phyloP scores from a whole-genome alignment of 1,140 invertebrate genomes.

The Stenopsyche tienmushanensis region DNA sequence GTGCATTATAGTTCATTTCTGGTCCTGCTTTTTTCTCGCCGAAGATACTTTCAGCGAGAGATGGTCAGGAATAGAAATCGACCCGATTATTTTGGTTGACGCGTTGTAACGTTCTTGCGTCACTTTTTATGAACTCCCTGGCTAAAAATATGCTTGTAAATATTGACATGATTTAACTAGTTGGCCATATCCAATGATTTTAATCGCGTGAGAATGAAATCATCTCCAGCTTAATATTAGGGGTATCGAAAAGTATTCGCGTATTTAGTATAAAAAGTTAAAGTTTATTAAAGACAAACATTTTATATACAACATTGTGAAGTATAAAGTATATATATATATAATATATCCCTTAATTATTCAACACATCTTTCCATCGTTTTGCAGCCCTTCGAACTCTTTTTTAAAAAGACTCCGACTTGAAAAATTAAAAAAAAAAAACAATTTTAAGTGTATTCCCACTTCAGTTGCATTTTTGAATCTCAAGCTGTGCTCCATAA shows the following conservation, averaged over 20 bases:
- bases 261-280: no score
- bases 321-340: not conserved
- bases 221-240: no score
- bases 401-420: no score
- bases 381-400: not conserved
- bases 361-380: not conserved
- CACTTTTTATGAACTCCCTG: constrained; percentile 8
- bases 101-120: not conserved
- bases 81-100: no score
- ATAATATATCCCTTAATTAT: not conserved
- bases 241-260: no score
- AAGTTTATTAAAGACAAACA: not conserved
- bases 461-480: no score
- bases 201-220: not conserved
- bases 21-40: not conserved
- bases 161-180: not conserved
- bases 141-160: constrained; percentile 5
- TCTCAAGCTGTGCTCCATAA: no score
- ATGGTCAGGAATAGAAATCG: no score
- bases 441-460: no score
- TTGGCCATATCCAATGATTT: not conserved
- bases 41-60: not conserved
- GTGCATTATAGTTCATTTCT: not conserved
- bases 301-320: no score
- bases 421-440: no score